Conservation (phyloP, 30 jellyfish, hydroid and myxozoan species). For the Aurelia sp. region DNA sequence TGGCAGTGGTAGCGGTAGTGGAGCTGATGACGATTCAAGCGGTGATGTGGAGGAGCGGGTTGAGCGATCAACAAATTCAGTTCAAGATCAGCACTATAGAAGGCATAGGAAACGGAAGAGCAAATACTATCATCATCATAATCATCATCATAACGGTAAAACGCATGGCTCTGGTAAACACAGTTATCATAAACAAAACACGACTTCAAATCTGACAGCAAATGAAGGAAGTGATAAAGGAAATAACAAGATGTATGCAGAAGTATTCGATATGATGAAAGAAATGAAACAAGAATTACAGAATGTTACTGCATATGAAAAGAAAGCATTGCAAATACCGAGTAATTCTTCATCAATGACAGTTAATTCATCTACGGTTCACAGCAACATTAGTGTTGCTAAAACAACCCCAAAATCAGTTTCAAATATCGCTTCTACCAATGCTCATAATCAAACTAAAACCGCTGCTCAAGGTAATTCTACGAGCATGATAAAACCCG, state of each 20-base stretch:
- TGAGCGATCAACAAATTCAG: constrained; percentile 41
- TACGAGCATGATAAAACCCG: constrained; percentile 2
- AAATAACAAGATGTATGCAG: constrained; percentile 13
- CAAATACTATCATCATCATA: not conserved
- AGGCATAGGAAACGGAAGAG: constrained; percentile 19
- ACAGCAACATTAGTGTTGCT: not conserved
- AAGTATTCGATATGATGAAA: constrained; percentile 49
- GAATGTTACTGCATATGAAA: constrained; percentile 15
- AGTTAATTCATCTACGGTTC: not conserved
- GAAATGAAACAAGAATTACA: constrained; percentile 69
- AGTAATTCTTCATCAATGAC: not conserved
- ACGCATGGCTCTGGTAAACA: constrained; percentile 8
- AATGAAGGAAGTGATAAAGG: not conserved
- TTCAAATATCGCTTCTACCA: not conserved
- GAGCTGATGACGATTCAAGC: constrained; percentile 32
- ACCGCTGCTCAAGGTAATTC: not conserved
- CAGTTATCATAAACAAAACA: not conserved
- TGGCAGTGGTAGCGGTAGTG: constrained; percentile 54
- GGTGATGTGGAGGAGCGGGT: constrained; percentile 73
- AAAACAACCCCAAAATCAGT: not conserved
- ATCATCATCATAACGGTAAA: not conserved
- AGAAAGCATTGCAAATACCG: not conserved
- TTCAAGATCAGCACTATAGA: constrained; percentile 1
- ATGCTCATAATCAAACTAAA: not conserved
- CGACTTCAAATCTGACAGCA: not conserved